Conservation (phyloP, 2,888 invertebrate species). For the Chrysolina oricalcia region DNA sequence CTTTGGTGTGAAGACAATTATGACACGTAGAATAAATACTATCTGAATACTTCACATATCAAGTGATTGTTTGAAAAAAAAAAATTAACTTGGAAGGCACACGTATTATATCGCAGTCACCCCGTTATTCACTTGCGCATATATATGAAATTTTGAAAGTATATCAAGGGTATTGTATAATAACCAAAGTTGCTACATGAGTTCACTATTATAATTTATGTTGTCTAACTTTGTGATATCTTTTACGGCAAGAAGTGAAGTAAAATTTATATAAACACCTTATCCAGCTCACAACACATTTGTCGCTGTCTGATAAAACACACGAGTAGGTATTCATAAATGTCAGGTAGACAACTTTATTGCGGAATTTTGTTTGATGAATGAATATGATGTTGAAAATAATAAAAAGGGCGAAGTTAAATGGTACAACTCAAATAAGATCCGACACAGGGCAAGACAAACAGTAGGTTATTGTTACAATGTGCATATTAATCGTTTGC, state of each 20-base stretch:
- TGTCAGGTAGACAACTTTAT: conserved; percentile 11
- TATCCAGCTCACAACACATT: conserved; percentile 4
- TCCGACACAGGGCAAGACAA: too few relatives aligned
- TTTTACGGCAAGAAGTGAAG: not conserved
- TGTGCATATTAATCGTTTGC: too few relatives aligned
- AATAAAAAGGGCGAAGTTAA: not conserved
- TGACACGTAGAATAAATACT: too few relatives aligned
- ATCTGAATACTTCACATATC: too few relatives aligned
- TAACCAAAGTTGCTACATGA: not conserved
- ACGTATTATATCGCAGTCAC: too few relatives aligned
- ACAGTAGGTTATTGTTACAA: too few relatives aligned
- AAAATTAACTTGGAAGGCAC: too few relatives aligned
- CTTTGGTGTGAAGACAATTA: too few relatives aligned
- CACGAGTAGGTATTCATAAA: conserved; percentile 5
- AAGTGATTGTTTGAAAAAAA: too few relatives aligned
- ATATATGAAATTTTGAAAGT: not conserved
- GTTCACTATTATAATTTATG: conserved; percentile 1
- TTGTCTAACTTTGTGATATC: conserved; percentile 8
- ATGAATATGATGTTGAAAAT: not conserved
- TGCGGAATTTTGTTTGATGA: conserved; percentile 1
- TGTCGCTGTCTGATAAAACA: conserved; percentile 8
- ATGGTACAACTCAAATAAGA: not conserved
- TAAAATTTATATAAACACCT: not conserved
- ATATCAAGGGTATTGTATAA: not conserved
- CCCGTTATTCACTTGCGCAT: too few relatives aligned